Evolutionary conservation across 2,113 vertebrate genomes (phyloP).

Genomic region (Chroicocephalus ridibundus): DNA sequence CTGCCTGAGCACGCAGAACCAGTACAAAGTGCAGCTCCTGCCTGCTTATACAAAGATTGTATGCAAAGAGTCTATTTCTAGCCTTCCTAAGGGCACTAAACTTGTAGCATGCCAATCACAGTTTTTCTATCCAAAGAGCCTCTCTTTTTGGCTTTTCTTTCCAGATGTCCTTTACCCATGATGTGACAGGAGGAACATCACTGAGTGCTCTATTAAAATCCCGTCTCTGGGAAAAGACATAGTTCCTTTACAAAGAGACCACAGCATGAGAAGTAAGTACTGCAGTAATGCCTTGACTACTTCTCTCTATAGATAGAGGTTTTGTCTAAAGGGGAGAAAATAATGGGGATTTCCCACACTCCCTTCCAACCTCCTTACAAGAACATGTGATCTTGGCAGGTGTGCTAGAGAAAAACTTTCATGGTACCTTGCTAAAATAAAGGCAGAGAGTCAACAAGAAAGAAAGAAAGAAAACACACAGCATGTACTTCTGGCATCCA

Average conservation of each 20-base stretch:
- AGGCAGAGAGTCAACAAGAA: background rate
- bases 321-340: background rate
- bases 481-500: background rate
- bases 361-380: background rate
- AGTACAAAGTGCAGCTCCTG: background rate
- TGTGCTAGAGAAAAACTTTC: background rate
- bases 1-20: background rate
- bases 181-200: background rate
- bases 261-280: background rate
- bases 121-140: background rate
- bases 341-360: background rate
- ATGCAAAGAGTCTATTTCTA: background rate
- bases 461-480: background rate
- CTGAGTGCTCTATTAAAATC: background rate
- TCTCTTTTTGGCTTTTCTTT: background rate
- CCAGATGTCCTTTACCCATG: background rate
- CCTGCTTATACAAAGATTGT: background rate
- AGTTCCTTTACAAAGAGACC: background rate
- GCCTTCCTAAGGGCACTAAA: background rate
- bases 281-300: background rate
- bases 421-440: background rate
- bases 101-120: background rate
- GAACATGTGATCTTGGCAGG: background rate
- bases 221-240: background rate
- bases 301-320: background rate